phyloP scores from a whole-genome alignment of 2,113 vertebrate genomes.

The Burhinus oedicnemus region DNA sequence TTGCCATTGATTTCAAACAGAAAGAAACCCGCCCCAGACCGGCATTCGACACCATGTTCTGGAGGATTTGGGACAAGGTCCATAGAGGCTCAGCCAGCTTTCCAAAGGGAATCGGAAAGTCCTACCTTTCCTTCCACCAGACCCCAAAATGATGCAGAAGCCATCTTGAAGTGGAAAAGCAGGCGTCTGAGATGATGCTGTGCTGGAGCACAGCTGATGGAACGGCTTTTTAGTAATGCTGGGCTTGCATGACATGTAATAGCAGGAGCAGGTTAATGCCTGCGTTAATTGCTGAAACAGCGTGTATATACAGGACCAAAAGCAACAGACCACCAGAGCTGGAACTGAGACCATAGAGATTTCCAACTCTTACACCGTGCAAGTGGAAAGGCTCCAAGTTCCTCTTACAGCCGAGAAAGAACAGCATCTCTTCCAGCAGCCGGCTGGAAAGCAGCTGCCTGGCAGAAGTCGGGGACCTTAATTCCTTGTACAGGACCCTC shows the following conservation, averaged over 20 bases:
- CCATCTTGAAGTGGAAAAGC: background rate
- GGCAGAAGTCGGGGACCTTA: fast-evolving
- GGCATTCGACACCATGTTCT: background rate
- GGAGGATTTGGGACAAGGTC: background rate
- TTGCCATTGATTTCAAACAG: background rate
- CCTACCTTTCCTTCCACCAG: background rate
- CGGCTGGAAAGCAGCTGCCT: background rate
- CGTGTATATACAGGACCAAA: fast-evolving
- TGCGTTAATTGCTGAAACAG: background rate
- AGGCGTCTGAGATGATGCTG: background rate
- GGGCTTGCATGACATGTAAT: background rate
- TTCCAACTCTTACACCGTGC: fast-evolving
- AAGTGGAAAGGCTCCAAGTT: background rate
- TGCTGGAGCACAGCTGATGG: background rate
- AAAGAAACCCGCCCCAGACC: background rate
- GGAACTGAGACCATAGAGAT: background rate
- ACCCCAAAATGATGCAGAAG: background rate
- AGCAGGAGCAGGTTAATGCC: background rate
- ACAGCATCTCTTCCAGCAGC: background rate
- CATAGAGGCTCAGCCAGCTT: background rate
- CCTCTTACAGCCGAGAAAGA: background rate
- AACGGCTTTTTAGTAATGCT: fast-evolving
- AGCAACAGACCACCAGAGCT: background rate
- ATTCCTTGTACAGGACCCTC: background rate
- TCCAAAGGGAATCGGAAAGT: background rate